Evolutionary conservation across 2,888 invertebrate species (phyloP), one percentile per base, ranked within the genome.

Genomic region (Apamea anceps): DNA sequence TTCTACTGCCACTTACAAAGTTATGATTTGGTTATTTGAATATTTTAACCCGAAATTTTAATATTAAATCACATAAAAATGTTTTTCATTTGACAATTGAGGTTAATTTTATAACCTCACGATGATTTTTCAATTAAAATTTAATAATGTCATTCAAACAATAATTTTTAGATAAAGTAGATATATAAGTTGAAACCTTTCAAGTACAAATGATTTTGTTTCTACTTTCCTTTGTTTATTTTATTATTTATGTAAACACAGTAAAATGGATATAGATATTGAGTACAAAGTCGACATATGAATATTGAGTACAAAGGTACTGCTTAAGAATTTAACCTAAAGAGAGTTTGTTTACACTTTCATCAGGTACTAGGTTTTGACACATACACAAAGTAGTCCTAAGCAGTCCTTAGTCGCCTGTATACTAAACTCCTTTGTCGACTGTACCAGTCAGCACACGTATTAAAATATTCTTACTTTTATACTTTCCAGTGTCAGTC

Each of bases 401-500:
- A 18, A 25, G 32, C 25, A 25, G 32, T 71, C 18, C 21, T n/a
- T 77, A 42, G 25, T 62, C 18, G 18, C 25, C 18, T 42, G 48
- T 66, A 60, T 28, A 79, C 21, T 54, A 48, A 57, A 28, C 18
- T 62, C 7, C 12, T 51, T 62, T 51, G 15, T 10, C 18, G 5
- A 75, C 32, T 45, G 25, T 57, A 57, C 15, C 54, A 45, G n/a
- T n/a, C 15, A 72, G 4, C 37, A 65, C 12, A 65, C 5, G 5
- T n/a, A n/a, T 45, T n/a, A 42, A 42, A 48, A 45, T 66, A 60
- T n/a, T 15, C 12, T n/a, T n/a, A 15, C 10, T 68, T 62, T 63
- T 80, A 37, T 72, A 32, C 28, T 70, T 84, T 79, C 8, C 92
- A 96, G 95, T 80, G 72, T 92, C 68, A 95, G 92, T 75, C 93